Percentiles rank a stretch among this genome's conserved stretches.
phyloP scores from a whole-genome alignment of 2,113 vertebrate genomes.

The Melanotaenia duboulayi region DNA sequence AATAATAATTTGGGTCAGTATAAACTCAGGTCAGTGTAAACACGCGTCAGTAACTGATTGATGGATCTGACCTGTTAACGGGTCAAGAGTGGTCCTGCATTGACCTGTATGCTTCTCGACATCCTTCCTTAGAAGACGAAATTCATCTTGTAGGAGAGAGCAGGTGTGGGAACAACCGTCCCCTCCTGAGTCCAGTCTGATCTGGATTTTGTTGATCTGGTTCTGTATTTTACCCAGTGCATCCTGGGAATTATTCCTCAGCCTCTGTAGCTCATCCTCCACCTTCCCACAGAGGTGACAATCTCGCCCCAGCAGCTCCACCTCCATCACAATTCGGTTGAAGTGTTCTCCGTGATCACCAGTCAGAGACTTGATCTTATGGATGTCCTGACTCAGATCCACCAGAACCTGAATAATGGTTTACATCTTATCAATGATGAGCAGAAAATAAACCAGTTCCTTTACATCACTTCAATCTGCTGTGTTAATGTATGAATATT shows the following conservation, averaged over 20 bases:
- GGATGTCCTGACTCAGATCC: constrained; percentile 79
- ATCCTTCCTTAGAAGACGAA: constrained; percentile 79
- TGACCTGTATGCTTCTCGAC: constrained; percentile 79
- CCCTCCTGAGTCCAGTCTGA: constrained; percentile 65
- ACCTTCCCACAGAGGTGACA: constrained; percentile 74
- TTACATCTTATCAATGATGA: not conserved
- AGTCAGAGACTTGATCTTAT: constrained; percentile 77
- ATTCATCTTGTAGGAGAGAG: constrained; percentile 78
- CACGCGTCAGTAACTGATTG: not conserved
- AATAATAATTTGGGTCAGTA: no score
- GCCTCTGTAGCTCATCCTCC: constrained; percentile 76
- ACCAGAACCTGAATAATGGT: constrained; percentile 73
- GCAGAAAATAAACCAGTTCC: not conserved
- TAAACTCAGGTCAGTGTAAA: no score
- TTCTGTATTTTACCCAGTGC: constrained; percentile 80
- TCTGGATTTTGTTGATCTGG: constrained; percentile 63
- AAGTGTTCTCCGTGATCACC: constrained; percentile 79
- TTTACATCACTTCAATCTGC: not conserved
- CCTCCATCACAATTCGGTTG: constrained; percentile 75
- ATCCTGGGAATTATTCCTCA: constrained; percentile 84
- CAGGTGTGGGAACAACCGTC: constrained; percentile 80
- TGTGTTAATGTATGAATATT: no score
- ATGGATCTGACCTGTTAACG: constrained; percentile 58
- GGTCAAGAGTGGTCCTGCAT: constrained; percentile 50
- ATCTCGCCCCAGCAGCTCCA: constrained; percentile 76